Percentiles rank a stretch among this genome's conserved stretches.
phyloP scores from a whole-genome alignment of 1,140 invertebrate species.

The Bombus impatiens region DNA sequence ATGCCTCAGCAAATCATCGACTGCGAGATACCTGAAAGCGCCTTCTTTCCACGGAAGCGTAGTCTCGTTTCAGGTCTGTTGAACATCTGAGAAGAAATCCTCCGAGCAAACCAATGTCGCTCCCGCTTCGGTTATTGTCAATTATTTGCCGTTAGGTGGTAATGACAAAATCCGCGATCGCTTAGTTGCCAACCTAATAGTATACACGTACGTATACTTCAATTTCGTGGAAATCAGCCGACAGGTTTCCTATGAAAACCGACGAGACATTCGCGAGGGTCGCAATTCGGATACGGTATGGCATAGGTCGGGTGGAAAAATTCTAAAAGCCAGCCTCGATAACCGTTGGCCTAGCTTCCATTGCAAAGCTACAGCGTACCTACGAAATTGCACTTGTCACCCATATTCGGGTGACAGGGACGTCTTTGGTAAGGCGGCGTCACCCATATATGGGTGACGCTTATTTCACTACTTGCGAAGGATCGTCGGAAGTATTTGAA shows the following conservation, averaged over 20 bases:
- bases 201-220: not conserved
- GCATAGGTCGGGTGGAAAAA: not conserved
- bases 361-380: not conserved
- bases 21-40: too few relatives aligned
- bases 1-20: not conserved
- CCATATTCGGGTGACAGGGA: too few relatives aligned
- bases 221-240: not conserved
- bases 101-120: not conserved
- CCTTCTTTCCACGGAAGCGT: too few relatives aligned
- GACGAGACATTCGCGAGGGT: too few relatives aligned
- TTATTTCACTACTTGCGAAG: too few relatives aligned
- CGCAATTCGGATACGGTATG: not conserved
- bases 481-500: too few relatives aligned
- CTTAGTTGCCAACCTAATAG: too few relatives aligned
- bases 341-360: constrained; percentile 30
- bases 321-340: not conserved
- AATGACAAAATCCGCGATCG: too few relatives aligned
- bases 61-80: too few relatives aligned
- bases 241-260: not conserved
- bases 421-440: accelerated
- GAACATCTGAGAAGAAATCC: not conserved
- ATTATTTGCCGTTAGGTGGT: too few relatives aligned
- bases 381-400: not conserved
- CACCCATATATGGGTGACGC: too few relatives aligned
- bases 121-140: not conserved